phyloP scores from a whole-genome alignment of 2,888 invertebrate genomes.

The Athalia rosae region DNA sequence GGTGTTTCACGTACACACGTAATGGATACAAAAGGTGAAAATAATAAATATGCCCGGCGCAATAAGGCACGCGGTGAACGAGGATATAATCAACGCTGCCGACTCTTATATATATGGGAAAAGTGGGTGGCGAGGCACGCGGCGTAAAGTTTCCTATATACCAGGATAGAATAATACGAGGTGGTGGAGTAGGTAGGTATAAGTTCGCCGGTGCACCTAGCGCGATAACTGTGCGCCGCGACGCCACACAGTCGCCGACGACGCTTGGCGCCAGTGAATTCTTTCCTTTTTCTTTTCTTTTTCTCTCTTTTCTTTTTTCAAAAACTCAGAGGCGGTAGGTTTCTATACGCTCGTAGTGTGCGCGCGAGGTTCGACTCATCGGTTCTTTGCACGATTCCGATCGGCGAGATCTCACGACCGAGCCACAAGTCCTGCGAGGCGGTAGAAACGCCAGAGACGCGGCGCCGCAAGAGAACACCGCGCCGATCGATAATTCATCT shows the following conservation, averaged over 20 bases:
- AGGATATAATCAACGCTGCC: slow-evolving; percentile 28
- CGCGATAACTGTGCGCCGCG: slow-evolving; percentile 16
- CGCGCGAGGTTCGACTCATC: too few relatives aligned
- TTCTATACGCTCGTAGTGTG: too few relatives aligned
- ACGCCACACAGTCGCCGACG: slow-evolving; percentile 13
- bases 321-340: too few relatives aligned
- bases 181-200: too few relatives aligned
- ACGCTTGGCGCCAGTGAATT: slow-evolving; percentile 26
- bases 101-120: neutral
- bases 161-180: too few relatives aligned
- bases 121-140: slow-evolving; percentile 28
- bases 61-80: slow-evolving; percentile 34
- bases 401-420: slow-evolving; percentile 14
- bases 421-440: neutral
- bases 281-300: neutral
- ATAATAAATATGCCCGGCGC: neutral
- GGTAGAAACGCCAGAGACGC: neutral
- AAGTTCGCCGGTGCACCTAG: slow-evolving; percentile 2
- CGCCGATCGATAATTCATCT: slow-evolving; percentile 31
- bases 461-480: neutral
- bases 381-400: slow-evolving; percentile 12
- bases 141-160: neutral
- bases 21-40: neutral
- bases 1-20: neutral
- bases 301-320: too few relatives aligned